Evolutionary conservation across 2,888 invertebrate genomes (phyloP).

Genomic region (Melipona bicolor): DNA sequence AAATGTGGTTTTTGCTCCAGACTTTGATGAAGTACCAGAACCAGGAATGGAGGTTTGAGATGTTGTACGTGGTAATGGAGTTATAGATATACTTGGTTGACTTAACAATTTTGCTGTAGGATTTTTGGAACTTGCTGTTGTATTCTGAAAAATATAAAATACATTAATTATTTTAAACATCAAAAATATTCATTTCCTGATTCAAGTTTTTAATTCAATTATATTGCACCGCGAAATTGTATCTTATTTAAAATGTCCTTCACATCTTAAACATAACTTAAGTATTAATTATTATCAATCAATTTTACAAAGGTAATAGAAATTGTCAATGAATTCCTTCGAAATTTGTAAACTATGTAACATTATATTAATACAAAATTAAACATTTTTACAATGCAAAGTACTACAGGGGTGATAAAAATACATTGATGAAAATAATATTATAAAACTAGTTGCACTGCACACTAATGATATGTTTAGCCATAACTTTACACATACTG

Average conservation of each 20-base stretch:
- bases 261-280: neutral
- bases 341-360: neutral
- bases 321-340: slow-evolving; percentile 10
- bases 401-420: slow-evolving; percentile 25
- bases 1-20: slow-evolving; percentile 90
- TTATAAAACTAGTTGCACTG: slow-evolving; percentile 30
- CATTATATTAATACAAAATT: slow-evolving; percentile 18
- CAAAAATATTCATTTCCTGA: neutral
- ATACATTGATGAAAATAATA: slow-evolving; percentile 41
- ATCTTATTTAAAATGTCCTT: neutral
- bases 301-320: slow-evolving; percentile 1
- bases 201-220: neutral
- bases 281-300: slow-evolving; percentile 4
- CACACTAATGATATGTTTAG: slow-evolving; percentile 48
- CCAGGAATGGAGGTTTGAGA: slow-evolving; percentile 82
- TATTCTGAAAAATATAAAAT: slow-evolving; percentile 77
- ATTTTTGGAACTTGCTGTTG: slow-evolving; percentile 80
- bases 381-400: slow-evolving; percentile 31
- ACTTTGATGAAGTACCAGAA: slow-evolving; percentile 81
- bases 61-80: slow-evolving; percentile 90
- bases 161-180: slow-evolving; percentile 27
- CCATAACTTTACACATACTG: slow-evolving; percentile 43
- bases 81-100: slow-evolving; percentile 96
- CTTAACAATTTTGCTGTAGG: slow-evolving; percentile 86
- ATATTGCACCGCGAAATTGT: neutral